These are phyloP conservation scores for Aldabrachelys gigantea DNA, from an alignment of 2,113 vertebrate genomes.

Conservation along the genomic window DNA sequence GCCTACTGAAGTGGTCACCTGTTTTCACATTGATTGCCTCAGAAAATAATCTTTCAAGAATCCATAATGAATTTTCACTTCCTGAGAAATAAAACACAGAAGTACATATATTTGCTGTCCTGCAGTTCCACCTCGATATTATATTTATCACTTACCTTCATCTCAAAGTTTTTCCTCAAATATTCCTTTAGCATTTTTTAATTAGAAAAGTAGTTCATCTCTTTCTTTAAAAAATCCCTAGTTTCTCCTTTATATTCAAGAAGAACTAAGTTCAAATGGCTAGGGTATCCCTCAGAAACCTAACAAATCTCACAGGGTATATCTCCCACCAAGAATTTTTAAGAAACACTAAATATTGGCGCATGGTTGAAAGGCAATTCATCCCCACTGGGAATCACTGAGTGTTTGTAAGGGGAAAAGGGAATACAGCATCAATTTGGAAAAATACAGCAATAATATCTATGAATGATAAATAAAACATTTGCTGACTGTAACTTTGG, in stretches of 20 bases:
- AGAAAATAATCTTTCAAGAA: neutral
- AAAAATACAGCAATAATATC: neutral
- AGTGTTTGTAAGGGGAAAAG: neutral
- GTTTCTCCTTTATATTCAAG: neutral
- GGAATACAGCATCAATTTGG: neutral
- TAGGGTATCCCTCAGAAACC: neutral
- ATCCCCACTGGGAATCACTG: fast-evolving
- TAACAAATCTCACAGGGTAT: neutral
- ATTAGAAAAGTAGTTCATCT: neutral
- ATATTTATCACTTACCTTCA: conserved; percentile 3
- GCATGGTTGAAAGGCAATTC: neutral
- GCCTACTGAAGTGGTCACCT: neutral
- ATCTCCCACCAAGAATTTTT: neutral
- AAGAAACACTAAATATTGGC: neutral
- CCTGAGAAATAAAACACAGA: neutral
- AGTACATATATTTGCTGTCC: conserved; percentile 11
- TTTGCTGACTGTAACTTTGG: neutral
- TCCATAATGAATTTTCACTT: neutral
- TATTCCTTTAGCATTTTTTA: neutral
- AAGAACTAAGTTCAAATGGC: neutral
- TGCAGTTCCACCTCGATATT: neutral
- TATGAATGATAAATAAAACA: too few relatives aligned
- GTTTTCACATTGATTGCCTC: neutral
- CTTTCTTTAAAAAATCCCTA: neutral
- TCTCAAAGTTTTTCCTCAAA: neutral